Base-by-base conservation (phyloP, 2,888 invertebrate species). In the Alentia gelatinosa region DNA sequence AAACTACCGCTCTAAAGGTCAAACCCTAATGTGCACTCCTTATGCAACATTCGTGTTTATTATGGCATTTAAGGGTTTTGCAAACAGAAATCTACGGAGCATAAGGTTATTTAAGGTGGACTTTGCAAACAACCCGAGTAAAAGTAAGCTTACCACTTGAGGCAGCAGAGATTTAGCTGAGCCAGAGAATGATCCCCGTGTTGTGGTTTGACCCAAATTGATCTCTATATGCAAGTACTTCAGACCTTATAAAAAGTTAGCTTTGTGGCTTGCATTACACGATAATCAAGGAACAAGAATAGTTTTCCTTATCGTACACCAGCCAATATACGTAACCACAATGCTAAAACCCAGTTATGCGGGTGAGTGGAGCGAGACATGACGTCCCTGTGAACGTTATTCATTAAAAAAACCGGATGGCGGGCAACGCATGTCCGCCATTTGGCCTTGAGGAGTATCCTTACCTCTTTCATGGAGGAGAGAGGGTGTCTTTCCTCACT, bases 311-410 rank as follows among this genome's bases (percentile, higher is more conserved):
- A 3, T 56, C 56, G 56, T 56, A n/a, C 19, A 1, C n/a, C 23
- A 56, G n/a, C 56, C n/a, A 56, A n/a, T 12, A 12, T 12, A 12
- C n/a, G 56, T 19, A 56, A 19, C 3, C 19, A 12, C n/a, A 56
- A n/a, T 56, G n/a, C 56, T 56, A 19, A 56, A n/a, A 19, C 56
- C 19, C 56, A 3, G n/a, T 56, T 56, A 56, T 56, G n/a, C n/a
- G 56, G 56, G n/a, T 56, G 56, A 56, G 56, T 56, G n/a, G 56
- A 56, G 56, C 56, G 56, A 56, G n/a, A 56, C 56, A 56, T 56
- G 56, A 56, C n/a, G n/a, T n/a, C 56, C 47, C 56, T 56, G 56
- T 19, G 19, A 56, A 56, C n/a, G n/a, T n/a, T n/a, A n/a, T n/a
- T n/a, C n/a, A n/a, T n/a, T n/a, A n/a, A n/a, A n/a, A n/a, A n/a